A percentile compares a stretch with the other conserved stretches of the same genome.
phyloP scores from a whole-genome alignment of 2,113 vertebrate genomes.

The Salvelinus alpinus region DNA sequence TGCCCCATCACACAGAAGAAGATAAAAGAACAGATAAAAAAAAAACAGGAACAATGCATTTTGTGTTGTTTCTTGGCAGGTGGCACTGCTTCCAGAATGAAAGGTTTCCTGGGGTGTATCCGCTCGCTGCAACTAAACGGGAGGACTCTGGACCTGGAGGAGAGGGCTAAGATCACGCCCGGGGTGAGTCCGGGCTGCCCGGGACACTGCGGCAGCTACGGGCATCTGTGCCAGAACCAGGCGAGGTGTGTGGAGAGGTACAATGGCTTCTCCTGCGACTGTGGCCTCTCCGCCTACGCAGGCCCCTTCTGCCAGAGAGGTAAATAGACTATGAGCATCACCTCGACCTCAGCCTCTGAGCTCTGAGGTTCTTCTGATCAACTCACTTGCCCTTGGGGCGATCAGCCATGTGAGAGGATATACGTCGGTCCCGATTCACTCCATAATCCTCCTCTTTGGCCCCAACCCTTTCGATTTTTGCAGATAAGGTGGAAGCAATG shows the following conservation, averaged over 20 bases:
- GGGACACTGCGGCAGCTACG: slow-evolving; percentile 93
- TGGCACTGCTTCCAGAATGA: slow-evolving; percentile 92
- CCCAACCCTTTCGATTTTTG: no score
- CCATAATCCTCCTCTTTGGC: no score
- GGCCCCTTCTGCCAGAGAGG: slow-evolving; percentile 90
- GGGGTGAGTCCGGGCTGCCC: slow-evolving; percentile 88
- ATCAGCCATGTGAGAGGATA: no score
- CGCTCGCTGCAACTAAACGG: slow-evolving; percentile 90
- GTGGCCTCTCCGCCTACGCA: slow-evolving; percentile 77
- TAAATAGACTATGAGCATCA: slow-evolving; percentile 45
- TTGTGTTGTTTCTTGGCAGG: slow-evolving; percentile 63
- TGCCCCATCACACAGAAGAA: background rate
- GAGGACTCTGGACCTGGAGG: slow-evolving; percentile 84
- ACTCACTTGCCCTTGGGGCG: background rate
- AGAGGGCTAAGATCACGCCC: slow-evolving; percentile 86
- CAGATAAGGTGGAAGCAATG: no score
- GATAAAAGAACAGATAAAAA: background rate
- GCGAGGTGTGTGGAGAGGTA: slow-evolving; percentile 84
- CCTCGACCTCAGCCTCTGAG: no score
- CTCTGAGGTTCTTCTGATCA: background rate
- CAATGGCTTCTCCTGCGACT: slow-evolving; percentile 88
- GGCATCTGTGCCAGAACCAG: slow-evolving; percentile 83
- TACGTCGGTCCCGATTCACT: no score
- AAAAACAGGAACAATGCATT: background rate
- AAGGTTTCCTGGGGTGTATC: slow-evolving; percentile 91